Conservation (phyloP, 1,140 invertebrate genomes). For the Octopus sinensis region DNA sequence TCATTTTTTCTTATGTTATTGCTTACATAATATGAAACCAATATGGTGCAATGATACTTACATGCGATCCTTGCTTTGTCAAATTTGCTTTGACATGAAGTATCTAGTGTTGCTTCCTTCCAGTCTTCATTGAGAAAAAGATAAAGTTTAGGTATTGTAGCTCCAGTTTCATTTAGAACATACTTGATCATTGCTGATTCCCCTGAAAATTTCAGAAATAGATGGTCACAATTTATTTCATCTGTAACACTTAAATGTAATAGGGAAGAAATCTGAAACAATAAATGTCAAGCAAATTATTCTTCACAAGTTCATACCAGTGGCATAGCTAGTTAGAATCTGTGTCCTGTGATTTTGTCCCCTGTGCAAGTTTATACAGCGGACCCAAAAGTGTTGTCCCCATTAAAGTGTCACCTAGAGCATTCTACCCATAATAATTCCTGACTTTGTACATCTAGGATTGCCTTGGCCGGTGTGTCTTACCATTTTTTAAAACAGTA, state of each 20-base stretch:
- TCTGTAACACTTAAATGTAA: neutral
- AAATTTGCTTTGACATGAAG: slow-evolving; percentile 57
- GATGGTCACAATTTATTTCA: neutral
- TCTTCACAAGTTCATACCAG: neutral
- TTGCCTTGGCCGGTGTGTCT: too few relatives aligned
- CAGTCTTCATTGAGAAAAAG: slow-evolving; percentile 46
- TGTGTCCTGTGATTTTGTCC: too few relatives aligned
- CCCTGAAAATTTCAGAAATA: slow-evolving; percentile 29
- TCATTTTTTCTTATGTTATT: too few relatives aligned
- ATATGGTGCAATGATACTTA: slow-evolving; percentile 23
- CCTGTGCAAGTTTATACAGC: too few relatives aligned
- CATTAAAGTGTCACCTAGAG: too few relatives aligned
- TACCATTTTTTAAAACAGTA: too few relatives aligned
- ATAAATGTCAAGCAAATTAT: neutral
- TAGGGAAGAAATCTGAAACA: neutral
- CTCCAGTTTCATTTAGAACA: slow-evolving; percentile 35
- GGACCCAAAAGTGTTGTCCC: too few relatives aligned
- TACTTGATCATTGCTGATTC: slow-evolving; percentile 38
- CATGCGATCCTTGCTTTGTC: slow-evolving; percentile 42
- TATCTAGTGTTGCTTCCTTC: slow-evolving; percentile 43
- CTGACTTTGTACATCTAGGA: too few relatives aligned
- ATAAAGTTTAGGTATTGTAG: slow-evolving; percentile 31
- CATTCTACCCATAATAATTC: too few relatives aligned
- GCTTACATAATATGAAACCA: too few relatives aligned
- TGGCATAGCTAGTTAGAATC: too few relatives aligned